These are phyloP conservation scores for Spodoptera littoralis DNA, from an alignment of 2,888 invertebrate genomes.

Conservation along the genomic window DNA sequence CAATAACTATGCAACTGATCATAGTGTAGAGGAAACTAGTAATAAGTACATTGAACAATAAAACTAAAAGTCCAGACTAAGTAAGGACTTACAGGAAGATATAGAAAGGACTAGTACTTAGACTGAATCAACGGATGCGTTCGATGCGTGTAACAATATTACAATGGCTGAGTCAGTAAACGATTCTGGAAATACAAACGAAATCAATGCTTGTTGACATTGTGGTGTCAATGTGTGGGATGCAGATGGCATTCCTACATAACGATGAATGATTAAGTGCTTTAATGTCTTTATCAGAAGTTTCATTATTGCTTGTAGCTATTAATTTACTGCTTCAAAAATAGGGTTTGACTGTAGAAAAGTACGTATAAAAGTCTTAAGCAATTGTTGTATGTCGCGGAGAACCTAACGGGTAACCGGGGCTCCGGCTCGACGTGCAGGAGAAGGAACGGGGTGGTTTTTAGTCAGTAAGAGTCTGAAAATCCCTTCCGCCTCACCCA, in stretches of 20 bases:
- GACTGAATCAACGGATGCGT: conserved; percentile 63
- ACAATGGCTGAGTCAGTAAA: conserved; percentile 58
- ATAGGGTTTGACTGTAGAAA: too few species aligned
- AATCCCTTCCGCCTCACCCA: too few species aligned
- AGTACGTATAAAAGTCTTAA: too few species aligned
- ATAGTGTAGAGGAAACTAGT: conserved; percentile 49
- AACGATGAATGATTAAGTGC: conserved; percentile 8
- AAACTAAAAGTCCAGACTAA: conserved; percentile 40
- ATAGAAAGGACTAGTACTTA: conserved; percentile 40
- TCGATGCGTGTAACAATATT: conserved; percentile 44
- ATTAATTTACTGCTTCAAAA: too few species aligned
- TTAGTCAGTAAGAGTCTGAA: too few species aligned
- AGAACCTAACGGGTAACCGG: too few species aligned
- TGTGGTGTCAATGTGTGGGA: conserved; percentile 31
- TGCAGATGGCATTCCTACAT: conserved; percentile 22
- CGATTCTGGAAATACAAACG: conserved; percentile 51
- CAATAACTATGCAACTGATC: conserved; percentile 23
- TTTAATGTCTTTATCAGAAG: conserved; percentile 7
- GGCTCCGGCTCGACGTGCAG: too few species aligned
- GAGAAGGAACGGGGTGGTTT: too few species aligned
- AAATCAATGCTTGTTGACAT: conserved; percentile 44
- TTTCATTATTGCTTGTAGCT: background rate
- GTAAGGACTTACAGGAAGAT: conserved; percentile 58
- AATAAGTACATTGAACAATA: conserved; percentile 39
- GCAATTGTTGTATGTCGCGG: too few species aligned